Evolutionary conservation across 1,140 invertebrate genomes (phyloP), one percentile per base, ranked within the genome.

Genomic region (Apis florea): DNA sequence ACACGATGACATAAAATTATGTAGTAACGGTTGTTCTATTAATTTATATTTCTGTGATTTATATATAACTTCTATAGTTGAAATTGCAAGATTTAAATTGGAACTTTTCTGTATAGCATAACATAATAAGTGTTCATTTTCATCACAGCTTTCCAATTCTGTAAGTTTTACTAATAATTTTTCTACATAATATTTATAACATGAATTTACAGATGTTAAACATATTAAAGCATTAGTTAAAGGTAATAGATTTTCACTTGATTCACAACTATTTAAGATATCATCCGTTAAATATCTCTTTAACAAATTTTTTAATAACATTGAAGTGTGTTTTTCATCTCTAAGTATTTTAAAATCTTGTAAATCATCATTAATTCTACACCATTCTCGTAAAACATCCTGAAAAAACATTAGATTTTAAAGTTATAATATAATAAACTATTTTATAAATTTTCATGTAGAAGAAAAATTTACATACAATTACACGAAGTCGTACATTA

Each of bases 1-100:
- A 64, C 76, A 84, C n/a, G 64, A 83, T 19, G 61, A 54, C 1
- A 84, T 10, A 71, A 93, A 91, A 82, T 80, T 81, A 26, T 91
- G 79, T 6, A 90, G 56, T 21, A 93, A 68, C n/a, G 92, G 90
- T 70, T 88, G 78, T 73, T 93, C 91, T 64, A 93, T 90, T 31
- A 91, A 81, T 79, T 90, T 72, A 40, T 73, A 82, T 13, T 53
- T 86, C 51, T 91, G 87, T 3, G 75, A 74, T 17, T 66, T 31
- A 79, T 91, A 93, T 59, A 93, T 88, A 51, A 79, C 77, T 84
- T 93, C 90, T 40, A 91, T 79, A 0, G 83, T 82, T 6, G 63
- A 67, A 12, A 83, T 66, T n/a, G 88, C 71, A 15, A 93, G 76
- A 31, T 85, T 63, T 10, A 90, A 69, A 67, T 84, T 49, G 24